Base-by-base conservation (phyloP, 92 coral and sea anemone species). In the Desmophyllum pertusum region DNA sequence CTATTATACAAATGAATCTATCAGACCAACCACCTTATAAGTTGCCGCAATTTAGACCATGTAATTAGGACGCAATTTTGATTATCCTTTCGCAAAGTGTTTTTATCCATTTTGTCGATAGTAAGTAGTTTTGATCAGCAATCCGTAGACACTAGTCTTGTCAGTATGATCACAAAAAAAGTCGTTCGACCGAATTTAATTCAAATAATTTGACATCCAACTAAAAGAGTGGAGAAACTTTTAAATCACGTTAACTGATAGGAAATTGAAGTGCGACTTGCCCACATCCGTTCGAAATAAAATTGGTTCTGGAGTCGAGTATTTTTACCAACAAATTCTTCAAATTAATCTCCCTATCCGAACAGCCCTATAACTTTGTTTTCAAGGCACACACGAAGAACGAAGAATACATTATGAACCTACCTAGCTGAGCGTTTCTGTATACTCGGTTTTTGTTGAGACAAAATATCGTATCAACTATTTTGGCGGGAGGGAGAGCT, bases 61-160 rank as follows among this genome's bases (percentile, higher is more conserved):
- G 33, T 42, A 79, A 57, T 30, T 39, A 39, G 42, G 37, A 78
- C 50, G 21, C 73, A 63, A 65, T 79, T 79, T 79, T 19, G 21
- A 79, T 79, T 42, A 64, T 43, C 43, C 40, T 35, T 45, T 23
- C 39, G 45, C 43, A 67, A 70, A 43, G 55, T 78, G n/a, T 50
- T 50, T 37, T 78, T 11, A 63, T 43, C 61, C 36, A 63, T 31
- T 19, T 38, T 10, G 63, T 2, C 21, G 72, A 18, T 27, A 55
- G 18, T 6, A 41, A 78, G 9, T 30, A 15, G 29, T 40, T 61
- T 42, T 40, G 1, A 18, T 10, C 71, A 21, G 18, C 2, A 43
- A 42, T 6, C 6, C 8, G 29, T 33, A 38, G 8, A 79, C 73
- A n/a, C n/a, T n/a, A 18, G 73, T 17, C 41, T 19, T 33, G 25